Percentiles rank a stretch among this genome's conserved stretches.
phyloP scores from a whole-genome alignment of 2,888 invertebrate species.

The Tenthredo notha region DNA sequence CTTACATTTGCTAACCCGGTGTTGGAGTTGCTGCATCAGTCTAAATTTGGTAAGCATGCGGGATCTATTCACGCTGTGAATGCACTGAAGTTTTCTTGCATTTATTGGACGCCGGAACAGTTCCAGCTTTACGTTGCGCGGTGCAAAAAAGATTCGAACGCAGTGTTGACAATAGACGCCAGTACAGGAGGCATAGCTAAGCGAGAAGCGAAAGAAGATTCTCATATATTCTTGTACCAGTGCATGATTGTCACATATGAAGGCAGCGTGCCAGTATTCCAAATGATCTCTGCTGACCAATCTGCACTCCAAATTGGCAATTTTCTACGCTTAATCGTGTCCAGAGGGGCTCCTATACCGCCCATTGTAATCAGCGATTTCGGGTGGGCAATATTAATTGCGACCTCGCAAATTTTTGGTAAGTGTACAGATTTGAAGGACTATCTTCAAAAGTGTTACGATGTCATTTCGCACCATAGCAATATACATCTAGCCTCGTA shows the following conservation, averaged over 20 bases:
- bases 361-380: neutral
- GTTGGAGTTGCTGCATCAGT: slow-evolving; percentile 38
- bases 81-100: slow-evolving; percentile 53
- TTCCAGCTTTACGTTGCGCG: slow-evolving; percentile 50
- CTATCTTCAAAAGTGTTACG: slow-evolving; percentile 58
- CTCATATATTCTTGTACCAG: too few relatives aligned
- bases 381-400: slow-evolving; percentile 42
- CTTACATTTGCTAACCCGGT: slow-evolving; percentile 53
- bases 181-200: too few relatives aligned
- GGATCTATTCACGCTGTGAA: slow-evolving; percentile 58
- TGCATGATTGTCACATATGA: too few relatives aligned
- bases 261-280: too few relatives aligned
- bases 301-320: too few relatives aligned
- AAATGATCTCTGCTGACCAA: too few relatives aligned
- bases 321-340: too few relatives aligned
- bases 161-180: slow-evolving; percentile 36
- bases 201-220: too few relatives aligned
- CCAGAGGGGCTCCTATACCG: neutral
- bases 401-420: slow-evolving; percentile 57
- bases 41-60: slow-evolving; percentile 34
- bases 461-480: neutral
- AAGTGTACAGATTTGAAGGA: slow-evolving; percentile 56
- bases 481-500: slow-evolving; percentile 46
- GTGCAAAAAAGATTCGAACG: slow-evolving; percentile 50
- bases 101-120: slow-evolving; percentile 55